Conservation (phyloP, 2,113 vertebrate genomes). For the Pavo muticus region DNA sequence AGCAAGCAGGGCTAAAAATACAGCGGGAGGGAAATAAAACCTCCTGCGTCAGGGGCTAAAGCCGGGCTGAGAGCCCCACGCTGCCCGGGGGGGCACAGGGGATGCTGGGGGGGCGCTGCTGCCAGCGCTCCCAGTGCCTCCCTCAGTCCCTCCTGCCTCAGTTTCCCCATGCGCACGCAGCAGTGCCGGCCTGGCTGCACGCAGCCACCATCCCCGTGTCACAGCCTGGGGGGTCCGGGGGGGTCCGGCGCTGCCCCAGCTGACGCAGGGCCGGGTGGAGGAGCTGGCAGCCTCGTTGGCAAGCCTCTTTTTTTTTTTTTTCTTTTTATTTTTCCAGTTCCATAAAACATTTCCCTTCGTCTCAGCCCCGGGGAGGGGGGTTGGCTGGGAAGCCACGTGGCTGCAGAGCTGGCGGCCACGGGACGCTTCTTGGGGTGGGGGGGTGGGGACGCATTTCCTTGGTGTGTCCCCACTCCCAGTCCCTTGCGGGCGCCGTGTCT, state of each 20-base stretch:
- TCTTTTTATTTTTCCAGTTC: not conserved
- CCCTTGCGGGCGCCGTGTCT: not conserved
- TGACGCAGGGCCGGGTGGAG: not conserved
- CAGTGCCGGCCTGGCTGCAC: not conserved
- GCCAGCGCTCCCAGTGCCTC: not conserved
- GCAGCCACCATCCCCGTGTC: rapidly evolving
- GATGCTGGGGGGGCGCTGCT: not conserved
- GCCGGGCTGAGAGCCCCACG: not conserved
- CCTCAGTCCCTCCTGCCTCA: not conserved
- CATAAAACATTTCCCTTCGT: slow-evolving; percentile 38
- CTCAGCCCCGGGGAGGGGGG: not conserved
- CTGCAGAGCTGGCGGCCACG: not conserved
- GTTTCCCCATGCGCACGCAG: not conserved
- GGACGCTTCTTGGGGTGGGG: not conserved
- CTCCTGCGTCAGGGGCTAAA: slow-evolving; percentile 39
- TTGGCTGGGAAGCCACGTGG: slow-evolving; percentile 19
- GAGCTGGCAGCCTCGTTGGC: slow-evolving; percentile 9
- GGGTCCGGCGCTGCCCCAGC: not conserved
- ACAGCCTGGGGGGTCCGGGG: not conserved
- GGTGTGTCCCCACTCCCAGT: not conserved
- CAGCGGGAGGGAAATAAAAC: slow-evolving; percentile 33
- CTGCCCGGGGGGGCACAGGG: not conserved
- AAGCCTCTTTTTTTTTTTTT: not conserved
- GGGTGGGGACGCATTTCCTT: not conserved
- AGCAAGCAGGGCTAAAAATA: slow-evolving; percentile 55